Percentiles rank a stretch among this genome's conserved stretches.
Conservation (phyloP, 30 jellyfish, hydroid and myxozoan genomes). For the Haliclystus octoradiatus region DNA sequence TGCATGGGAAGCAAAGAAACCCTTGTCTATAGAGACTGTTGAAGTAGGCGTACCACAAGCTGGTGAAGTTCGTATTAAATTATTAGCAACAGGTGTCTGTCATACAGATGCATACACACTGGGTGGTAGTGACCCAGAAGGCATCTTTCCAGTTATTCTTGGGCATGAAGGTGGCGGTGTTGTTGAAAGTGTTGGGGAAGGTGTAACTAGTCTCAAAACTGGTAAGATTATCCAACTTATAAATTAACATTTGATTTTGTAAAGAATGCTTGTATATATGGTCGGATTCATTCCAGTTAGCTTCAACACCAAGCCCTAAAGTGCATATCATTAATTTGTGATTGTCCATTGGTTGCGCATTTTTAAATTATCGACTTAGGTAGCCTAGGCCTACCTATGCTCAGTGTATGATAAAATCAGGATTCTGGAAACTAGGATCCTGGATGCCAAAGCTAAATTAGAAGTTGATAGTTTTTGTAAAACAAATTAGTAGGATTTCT, state of each 20-base stretch:
- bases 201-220: conserved; percentile 77
- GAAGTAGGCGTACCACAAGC: conserved; percentile 87
- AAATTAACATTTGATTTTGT: background rate
- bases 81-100: conserved; percentile 87
- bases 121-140: conserved; percentile 96
- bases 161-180: conserved; percentile 99
- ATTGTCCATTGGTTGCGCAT: too few species aligned
- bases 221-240: conserved; percentile 31
- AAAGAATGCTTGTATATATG: background rate
- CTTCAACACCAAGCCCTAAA: too few species aligned
- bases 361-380: too few species aligned
- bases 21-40: conserved; percentile 69
- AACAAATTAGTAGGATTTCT: too few species aligned
- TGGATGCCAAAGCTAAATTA: too few species aligned
- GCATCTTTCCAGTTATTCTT: conserved; percentile 79
- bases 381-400: too few species aligned
- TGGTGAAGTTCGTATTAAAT: conserved; percentile 83
- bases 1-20: conserved; percentile 95
- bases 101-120: conserved; percentile 93
- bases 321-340: too few species aligned
- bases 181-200: conserved; percentile 91
- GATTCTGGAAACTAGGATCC: too few species aligned
- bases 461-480: too few species aligned
- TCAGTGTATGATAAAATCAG: too few species aligned
- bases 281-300: too few species aligned